Evolutionary conservation across 2,888 invertebrate species (phyloP), one percentile per base, ranked within the genome.

Genomic region (Erebia palarica): DNA sequence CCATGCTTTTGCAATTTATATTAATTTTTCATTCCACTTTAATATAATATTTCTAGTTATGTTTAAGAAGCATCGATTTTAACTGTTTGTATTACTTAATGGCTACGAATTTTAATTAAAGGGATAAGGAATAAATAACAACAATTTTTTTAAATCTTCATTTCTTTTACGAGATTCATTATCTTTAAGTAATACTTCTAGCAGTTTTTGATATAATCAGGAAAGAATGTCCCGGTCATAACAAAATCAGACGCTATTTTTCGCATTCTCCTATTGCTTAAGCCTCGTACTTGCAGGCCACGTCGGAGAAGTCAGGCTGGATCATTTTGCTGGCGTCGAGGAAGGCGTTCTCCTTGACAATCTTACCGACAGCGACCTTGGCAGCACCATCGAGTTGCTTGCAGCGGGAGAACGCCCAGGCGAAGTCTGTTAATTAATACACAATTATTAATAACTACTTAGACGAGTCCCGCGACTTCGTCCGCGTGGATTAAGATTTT

Each of bases 341-440:
- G 7, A 88, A 82, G 60, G 86, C 86, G 21, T 70, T 68, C 7
- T 83, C 72, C 63, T 88, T 86, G 44, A 92, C 69, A 82, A 82
- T 88, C 14, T 82, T 79, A 14, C 71, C 69, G 11, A 71, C 36
- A 0, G 44, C 53, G 18, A 59, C 14, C 47, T 71, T 69, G 42
- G 49, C 44, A 5, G 27, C 57, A 72, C 88, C 88, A 0, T 90
- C 85, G 1, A 87, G 82, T 0, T 83, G 79, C 80, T 89, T 88
- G 9, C 87, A 83, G 59, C 91, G 82, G 44, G 91, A 85, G 1
- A 91, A 81, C n/a, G 91, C 78, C 92, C 91, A 91, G 13, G 82
- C 78, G 69, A 80, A 83, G 42, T 87, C 92, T 92, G 83, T 44
- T 70, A 71, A 75, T n/a, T 8, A 49, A 72, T 21, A 70, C 3